phyloP scores from a whole-genome alignment of 2,888 invertebrate species.

The Trachelus iudaicus region DNA sequence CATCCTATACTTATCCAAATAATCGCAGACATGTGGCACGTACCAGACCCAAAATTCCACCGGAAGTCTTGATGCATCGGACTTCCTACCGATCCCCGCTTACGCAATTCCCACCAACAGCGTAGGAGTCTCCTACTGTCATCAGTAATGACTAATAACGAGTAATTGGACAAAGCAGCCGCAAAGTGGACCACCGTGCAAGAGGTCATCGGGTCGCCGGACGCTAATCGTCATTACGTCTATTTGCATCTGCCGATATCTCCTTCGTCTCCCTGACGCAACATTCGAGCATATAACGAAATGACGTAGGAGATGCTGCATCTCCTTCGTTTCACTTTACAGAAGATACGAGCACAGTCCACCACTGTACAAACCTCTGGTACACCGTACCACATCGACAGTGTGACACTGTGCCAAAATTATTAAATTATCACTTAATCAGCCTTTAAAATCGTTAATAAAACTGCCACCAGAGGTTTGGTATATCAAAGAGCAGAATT shows the following conservation, averaged over 20 bases:
- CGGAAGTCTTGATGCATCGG: neutral
- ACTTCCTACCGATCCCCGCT: neutral
- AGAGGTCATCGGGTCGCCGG: conserved; percentile 53
- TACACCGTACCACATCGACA: neutral
- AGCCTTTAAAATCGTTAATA: neutral
- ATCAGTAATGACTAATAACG: conserved; percentile 54
- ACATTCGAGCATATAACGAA: neutral
- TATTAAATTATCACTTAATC: neutral
- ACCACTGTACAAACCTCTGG: neutral
- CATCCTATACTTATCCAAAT: neutral
- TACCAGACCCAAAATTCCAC: neutral
- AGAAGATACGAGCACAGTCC: neutral
- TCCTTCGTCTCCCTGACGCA: neutral
- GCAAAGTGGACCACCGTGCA: conserved; percentile 65
- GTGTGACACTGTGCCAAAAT: neutral
- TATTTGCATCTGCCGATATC: conserved; percentile 52
- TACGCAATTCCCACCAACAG: conserved; percentile 5
- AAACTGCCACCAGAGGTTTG: neutral
- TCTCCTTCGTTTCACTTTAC: neutral
- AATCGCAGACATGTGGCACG: neutral
- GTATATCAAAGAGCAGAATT: neutral
- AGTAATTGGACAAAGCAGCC: conserved; percentile 64
- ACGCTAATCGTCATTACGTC: conserved; percentile 56
- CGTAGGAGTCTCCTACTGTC: conserved; percentile 55
- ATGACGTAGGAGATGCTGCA: neutral